Evolutionary conservation across 2,113 vertebrate species (phyloP), one percentile per base, ranked within the genome.

Genomic region (Psammodynastes pulverulentus): DNA sequence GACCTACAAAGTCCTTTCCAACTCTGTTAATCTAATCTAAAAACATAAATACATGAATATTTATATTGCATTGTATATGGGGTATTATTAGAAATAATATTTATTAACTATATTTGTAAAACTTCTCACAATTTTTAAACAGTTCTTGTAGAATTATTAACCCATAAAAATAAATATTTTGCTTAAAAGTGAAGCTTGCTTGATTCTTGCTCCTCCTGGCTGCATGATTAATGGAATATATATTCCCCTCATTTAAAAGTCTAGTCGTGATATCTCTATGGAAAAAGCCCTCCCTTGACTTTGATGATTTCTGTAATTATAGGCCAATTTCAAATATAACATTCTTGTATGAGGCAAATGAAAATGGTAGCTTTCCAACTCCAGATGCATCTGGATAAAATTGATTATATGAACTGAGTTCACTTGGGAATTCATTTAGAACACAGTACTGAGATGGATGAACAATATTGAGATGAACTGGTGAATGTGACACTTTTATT

Each of bases 71-170:
- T 39, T 79, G 6, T 79, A 39, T 67, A 79, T 79, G 34, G 34
- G 6, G 34, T 7, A 79, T 79, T 79, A 79, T 79, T 79, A 34
- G 67, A 79, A 79, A 79, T 34, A 79, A 79, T 79, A 39, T 79
- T 79, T 39, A 79, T 79, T 79, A 79, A 95, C 95, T 94, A 84
- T 92, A 89, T 94, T 93, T 96, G 87, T 92, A 94, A 88, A 97
- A 94, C 94, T 96, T 92, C 91, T 95, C 94, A 95, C 52, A 94
- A 95, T 94, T 95, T 96, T 43, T 89, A 94, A 96, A 93, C 91
- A 95, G 58, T 96, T 96, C 94, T 23, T 94, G 1, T 91, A 95
- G 94, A 96, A 97, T 94, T 91, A 95, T 87, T 95, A 89, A 92
- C 88, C 86, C 89, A 93, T 94, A 95, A 95, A 94, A 39, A 79